A percentile compares a stretch with the other conserved stretches of the same genome.
phyloP scores from a whole-genome alignment of 2,113 vertebrate genomes.

The Ceyx cyanopectus region DNA sequence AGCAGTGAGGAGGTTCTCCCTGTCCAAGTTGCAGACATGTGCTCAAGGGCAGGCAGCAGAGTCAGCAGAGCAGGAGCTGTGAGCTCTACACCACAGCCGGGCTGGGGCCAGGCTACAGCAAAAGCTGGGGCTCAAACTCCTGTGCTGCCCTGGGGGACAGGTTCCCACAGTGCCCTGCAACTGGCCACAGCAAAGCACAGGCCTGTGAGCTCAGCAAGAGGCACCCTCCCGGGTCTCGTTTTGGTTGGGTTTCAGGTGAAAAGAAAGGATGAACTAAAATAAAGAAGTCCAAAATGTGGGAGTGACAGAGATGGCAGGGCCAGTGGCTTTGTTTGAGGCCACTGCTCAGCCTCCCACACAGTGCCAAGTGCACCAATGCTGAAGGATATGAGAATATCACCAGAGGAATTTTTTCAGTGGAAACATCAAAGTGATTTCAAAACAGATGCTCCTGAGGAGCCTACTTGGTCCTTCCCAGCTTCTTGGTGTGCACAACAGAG shows the following conservation, averaged over 20 bases:
- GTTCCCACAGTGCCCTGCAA: background rate
- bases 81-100: background rate
- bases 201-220: background rate
- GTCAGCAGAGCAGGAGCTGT: fast-evolving
- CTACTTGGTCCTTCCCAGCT: background rate
- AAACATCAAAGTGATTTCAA: background rate
- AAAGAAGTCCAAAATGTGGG: background rate
- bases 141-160: background rate
- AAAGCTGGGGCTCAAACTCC: no score
- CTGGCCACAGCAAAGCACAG: background rate
- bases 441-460: background rate
- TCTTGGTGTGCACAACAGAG: background rate
- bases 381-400: background rate
- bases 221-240: background rate
- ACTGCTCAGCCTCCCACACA: fast-evolving
- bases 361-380: background rate
- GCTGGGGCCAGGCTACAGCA: no score
- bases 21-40: fast-evolving
- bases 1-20: background rate
- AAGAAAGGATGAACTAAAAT: background rate
- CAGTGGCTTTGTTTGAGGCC: background rate
- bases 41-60: background rate
- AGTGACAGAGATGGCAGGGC: background rate
- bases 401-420: background rate
- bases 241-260: background rate